Conservation (phyloP, 2,888 invertebrate genomes). For the Yponomeuta cagnagella region DNA sequence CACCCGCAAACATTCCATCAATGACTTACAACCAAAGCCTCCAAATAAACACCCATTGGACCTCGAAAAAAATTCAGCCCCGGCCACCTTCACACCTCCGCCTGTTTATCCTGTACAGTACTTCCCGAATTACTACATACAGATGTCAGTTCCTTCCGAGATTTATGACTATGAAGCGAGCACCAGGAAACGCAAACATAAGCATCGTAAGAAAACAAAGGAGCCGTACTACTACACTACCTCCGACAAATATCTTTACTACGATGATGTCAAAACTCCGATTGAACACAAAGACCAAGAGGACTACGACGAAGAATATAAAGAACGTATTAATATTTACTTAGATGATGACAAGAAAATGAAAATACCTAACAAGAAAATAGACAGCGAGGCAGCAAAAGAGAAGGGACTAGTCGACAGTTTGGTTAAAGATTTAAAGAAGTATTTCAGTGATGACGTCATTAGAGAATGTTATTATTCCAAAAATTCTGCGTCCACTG, state of each 20-base stretch:
- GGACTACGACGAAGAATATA: not conserved
- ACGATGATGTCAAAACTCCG: not conserved
- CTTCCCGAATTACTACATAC: not conserved
- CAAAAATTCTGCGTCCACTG: not conserved
- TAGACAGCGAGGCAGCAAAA: not conserved
- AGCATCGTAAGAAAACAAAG: not conserved
- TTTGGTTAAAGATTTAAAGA: constrained; percentile 8
- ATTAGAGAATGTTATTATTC: constrained; percentile 3
- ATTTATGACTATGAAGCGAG: not conserved
- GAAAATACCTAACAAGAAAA: not conserved
- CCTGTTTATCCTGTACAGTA: not conserved
- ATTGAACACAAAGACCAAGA: not conserved
- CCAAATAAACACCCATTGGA: too few species aligned
- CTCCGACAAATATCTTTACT: not conserved
- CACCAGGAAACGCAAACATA: not conserved
- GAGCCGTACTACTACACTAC: not conserved
- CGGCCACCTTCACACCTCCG: not conserved
- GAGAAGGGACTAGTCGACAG: not conserved
- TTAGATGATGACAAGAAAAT: not conserved
- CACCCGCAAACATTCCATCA: not conserved
- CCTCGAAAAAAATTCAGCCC: not conserved
- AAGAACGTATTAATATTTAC: not conserved
- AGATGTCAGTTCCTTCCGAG: not conserved
- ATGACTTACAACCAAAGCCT: not conserved
- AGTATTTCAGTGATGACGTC: not conserved